Conservation (phyloP, 2,113 vertebrate genomes). For the Nipponia nippon region DNA sequence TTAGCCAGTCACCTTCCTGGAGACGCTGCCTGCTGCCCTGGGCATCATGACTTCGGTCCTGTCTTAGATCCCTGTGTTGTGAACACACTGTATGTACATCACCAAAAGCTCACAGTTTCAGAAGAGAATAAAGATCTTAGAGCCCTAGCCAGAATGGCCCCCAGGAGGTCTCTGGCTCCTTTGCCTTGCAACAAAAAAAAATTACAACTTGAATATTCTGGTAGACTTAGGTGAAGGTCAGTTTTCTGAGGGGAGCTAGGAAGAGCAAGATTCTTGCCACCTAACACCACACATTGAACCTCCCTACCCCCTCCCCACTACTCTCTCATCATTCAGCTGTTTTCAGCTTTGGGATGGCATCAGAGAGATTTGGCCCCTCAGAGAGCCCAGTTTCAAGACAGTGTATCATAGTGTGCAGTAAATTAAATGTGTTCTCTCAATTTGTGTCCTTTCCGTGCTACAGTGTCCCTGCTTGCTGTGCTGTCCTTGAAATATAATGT, state of each 20-base stretch:
- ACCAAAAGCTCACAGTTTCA: background rate
- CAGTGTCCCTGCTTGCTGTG: background rate
- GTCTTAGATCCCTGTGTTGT: background rate
- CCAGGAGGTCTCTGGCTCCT: background rate
- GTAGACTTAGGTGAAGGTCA: background rate
- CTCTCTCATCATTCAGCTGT: background rate
- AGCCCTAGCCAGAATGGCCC: rapidly evolving
- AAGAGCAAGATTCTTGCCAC: background rate
- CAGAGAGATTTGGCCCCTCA: background rate
- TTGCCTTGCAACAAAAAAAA: background rate
- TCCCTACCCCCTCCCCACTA: background rate
- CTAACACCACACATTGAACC: background rate
- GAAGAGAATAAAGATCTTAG: background rate
- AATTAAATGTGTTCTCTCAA: background rate
- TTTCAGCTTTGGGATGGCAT: background rate
- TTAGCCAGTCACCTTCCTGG: background rate
- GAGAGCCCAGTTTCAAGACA: background rate
- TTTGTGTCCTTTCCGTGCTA: background rate
- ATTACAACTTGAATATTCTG: background rate
- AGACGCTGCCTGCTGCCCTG: background rate
- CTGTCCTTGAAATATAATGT: constrained; percentile 38
- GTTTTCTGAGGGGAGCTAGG: background rate
- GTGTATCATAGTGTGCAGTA: background rate
- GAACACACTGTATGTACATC: background rate
- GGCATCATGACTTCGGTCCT: background rate